A percentile compares a stretch with the other conserved stretches of the same genome.
phyloP scores from a whole-genome alignment of 2,888 invertebrate genomes.

The Lordiphosa fenestrarum region DNA sequence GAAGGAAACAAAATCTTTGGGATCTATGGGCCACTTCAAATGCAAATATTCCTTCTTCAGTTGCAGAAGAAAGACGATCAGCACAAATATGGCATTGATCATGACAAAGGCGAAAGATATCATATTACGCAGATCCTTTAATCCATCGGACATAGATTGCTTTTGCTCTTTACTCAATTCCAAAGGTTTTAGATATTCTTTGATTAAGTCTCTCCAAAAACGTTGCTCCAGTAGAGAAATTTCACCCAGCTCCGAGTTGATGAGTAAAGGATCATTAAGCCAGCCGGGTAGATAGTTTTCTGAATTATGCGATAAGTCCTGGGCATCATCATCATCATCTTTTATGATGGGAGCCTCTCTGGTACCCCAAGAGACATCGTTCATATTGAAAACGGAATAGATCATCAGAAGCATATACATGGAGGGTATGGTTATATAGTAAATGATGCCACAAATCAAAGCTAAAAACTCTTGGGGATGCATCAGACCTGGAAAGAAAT shows the following conservation, averaged over 20 bases:
- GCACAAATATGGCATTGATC: slow-evolving; percentile 88
- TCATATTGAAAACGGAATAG: slow-evolving; percentile 95
- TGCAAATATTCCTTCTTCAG: slow-evolving; percentile 86
- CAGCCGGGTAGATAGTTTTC: slow-evolving; percentile 81
- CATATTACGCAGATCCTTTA: slow-evolving; percentile 83
- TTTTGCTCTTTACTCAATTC: slow-evolving; percentile 84
- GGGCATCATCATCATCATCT: slow-evolving; percentile 31
- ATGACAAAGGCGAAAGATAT: slow-evolving; percentile 87
- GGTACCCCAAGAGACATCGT: slow-evolving; percentile 97
- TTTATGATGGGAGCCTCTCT: slow-evolving; percentile 84
- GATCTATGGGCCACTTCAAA: slow-evolving; percentile 85
- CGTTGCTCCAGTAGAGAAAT: slow-evolving; percentile 84
- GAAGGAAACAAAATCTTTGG: slow-evolving; percentile 82
- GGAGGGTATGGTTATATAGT: slow-evolving; percentile 95
- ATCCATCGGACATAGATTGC: slow-evolving; percentile 78
- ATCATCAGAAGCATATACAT: slow-evolving; percentile 96
- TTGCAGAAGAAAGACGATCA: slow-evolving; percentile 87
- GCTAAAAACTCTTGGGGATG: slow-evolving; percentile 91
- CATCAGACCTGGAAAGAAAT: slow-evolving; percentile 81
- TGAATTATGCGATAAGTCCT: slow-evolving; percentile 11
- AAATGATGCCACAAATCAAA: slow-evolving; percentile 88
- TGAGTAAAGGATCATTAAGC: slow-evolving; percentile 86
- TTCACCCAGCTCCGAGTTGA: slow-evolving; percentile 85
- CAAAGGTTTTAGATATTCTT: slow-evolving; percentile 88
- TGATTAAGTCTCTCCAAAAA: slow-evolving; percentile 90